Conservation (phyloP, 2,113 vertebrate species). For the Pachyramphus minor region DNA sequence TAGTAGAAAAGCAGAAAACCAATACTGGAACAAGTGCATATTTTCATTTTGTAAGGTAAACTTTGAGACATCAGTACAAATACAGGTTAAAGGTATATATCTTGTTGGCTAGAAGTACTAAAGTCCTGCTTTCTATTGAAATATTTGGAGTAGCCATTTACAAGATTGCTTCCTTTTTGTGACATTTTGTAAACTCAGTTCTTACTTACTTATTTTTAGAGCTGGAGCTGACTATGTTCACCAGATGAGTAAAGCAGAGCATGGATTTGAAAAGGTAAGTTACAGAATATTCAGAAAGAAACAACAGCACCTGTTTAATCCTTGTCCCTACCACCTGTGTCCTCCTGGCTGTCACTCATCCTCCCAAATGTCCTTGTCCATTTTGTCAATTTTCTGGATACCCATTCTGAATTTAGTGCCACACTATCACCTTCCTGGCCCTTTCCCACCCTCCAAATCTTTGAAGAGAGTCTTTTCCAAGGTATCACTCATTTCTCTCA, state of each 20-base stretch:
- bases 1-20: neutral
- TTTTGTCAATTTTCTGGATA: neutral
- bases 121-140: neutral
- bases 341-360: neutral
- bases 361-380: neutral
- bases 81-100: neutral
- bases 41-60: neutral
- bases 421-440: neutral
- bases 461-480: neutral
- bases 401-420: neutral
- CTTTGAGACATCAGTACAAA: neutral
- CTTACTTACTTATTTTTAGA: neutral
- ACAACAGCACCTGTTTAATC: neutral
- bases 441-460: neutral
- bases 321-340: accelerated
- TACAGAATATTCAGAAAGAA: neutral
- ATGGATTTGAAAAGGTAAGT: neutral
- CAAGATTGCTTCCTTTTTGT: neutral
- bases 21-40: neutral
- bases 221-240: neutral
- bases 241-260: neutral
- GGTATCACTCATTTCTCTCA: neutral
- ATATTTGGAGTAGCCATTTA: neutral
- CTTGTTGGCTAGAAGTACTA: neutral
- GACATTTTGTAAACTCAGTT: neutral